These are phyloP conservation scores for Drosophila nasuta DNA, from an alignment of 1,140 invertebrate species.

Conservation along the genomic window DNA sequence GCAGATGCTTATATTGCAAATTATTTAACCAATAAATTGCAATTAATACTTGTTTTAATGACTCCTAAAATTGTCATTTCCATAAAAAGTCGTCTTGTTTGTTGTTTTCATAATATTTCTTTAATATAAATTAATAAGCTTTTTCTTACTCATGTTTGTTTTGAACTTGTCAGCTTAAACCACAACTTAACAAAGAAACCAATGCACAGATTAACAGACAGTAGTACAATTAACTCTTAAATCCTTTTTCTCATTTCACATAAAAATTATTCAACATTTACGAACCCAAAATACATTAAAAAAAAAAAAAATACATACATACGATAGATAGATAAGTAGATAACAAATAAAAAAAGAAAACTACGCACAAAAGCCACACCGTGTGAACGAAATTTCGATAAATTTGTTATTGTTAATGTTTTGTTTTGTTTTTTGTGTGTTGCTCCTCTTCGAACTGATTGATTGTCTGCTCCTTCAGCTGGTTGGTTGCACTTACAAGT, in stretches of 20 bases:
- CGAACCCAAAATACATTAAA: constrained; percentile 53
- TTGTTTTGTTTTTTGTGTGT: constrained; percentile 24
- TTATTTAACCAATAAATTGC: too few species aligned
- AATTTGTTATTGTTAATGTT: constrained; percentile 29
- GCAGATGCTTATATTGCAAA: too few species aligned
- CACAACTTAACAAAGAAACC: constrained; percentile 79
- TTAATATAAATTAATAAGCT: constrained; percentile 80
- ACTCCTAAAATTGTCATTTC: neutral
- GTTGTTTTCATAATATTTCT: constrained; percentile 37
- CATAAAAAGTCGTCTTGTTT: neutral
- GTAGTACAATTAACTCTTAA: constrained; percentile 56
- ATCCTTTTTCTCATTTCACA: constrained; percentile 27
- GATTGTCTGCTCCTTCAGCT: constrained; percentile 70
- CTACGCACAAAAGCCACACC: constrained; percentile 62
- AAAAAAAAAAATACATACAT: constrained; percentile 29
- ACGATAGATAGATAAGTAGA: constrained; percentile 17
- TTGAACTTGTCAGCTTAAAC: constrained; percentile 81
- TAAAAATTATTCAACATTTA: constrained; percentile 50
- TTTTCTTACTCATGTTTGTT: constrained; percentile 69
- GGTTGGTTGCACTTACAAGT: constrained; percentile 51
- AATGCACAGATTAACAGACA: constrained; percentile 76
- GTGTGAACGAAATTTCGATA: constrained; percentile 16
- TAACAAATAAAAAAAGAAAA: constrained; percentile 46
- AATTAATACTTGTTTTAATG: too few species aligned
- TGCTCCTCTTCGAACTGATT: constrained; percentile 55